A percentile compares a stretch with the other conserved stretches of the same genome.
Conservation (phyloP, 2,797 vertebrate species). For the Centroberyx gerrardi region DNA sequence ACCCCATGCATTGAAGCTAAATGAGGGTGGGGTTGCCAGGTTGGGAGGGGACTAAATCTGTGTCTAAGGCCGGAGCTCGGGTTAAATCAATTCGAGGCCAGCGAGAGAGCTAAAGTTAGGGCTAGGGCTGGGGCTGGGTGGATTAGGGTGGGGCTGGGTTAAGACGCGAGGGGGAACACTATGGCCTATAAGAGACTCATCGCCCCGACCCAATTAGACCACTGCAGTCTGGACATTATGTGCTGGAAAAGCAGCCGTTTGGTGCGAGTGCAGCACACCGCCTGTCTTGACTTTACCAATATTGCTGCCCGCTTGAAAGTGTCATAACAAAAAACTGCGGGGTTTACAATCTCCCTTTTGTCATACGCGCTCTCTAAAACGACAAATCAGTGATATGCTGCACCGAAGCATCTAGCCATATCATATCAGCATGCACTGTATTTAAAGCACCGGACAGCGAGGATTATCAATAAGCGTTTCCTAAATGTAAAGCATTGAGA, state of each 20-base stretch:
- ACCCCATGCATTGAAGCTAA: constrained; percentile 54
- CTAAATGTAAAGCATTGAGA: constrained; percentile 60
- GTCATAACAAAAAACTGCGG: background rate
- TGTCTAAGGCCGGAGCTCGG: constrained; percentile 32
- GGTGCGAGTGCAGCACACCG: background rate
- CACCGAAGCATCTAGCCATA: constrained; percentile 2
- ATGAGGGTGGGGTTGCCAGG: constrained; percentile 26
- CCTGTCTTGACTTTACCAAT: background rate
- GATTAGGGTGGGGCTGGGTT: constrained; percentile 19
- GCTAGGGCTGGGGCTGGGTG: background rate
- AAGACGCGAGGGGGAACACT: constrained; percentile 11
- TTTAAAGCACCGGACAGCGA: constrained; percentile 53
- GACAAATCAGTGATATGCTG: constrained; percentile 5
- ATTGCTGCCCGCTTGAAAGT: background rate
- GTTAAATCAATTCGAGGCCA: constrained; percentile 47
- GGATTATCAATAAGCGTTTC: constrained; percentile 60
- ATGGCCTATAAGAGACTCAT: constrained; percentile 10
- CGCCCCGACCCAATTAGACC: constrained; percentile 17
- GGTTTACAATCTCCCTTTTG: background rate
- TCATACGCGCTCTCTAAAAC: background rate
- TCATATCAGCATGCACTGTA: constrained; percentile 42
- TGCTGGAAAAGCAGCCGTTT: background rate
- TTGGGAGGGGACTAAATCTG: constrained; percentile 35
- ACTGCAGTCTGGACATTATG: background rate
- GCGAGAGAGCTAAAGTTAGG: constrained; percentile 11